These are phyloP conservation scores for Acanthosepion esculentum DNA, from an alignment of 2,888 invertebrate genomes.

Conservation along the genomic window DNA sequence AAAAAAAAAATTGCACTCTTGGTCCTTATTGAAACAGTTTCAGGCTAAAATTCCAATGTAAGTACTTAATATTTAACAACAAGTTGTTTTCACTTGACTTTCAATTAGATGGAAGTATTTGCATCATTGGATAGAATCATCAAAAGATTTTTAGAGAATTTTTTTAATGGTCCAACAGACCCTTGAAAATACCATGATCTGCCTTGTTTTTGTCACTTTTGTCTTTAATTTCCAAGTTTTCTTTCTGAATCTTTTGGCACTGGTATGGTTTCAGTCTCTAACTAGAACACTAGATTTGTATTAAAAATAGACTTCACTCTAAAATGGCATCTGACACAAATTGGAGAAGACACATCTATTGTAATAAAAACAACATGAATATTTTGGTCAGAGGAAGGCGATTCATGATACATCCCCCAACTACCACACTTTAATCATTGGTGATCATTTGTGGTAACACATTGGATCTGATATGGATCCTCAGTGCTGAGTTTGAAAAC, in stretches of 20 bases:
- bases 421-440: not conserved
- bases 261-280: not conserved
- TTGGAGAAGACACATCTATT: not conserved
- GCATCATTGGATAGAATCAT: too few relatives aligned
- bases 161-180: not conserved
- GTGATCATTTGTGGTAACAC: not conserved
- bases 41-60: too few relatives aligned
- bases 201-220: not conserved
- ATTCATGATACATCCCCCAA: not conserved
- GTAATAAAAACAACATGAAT: not conserved
- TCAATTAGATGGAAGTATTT: too few relatives aligned
- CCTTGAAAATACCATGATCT: not conserved
- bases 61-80: too few relatives aligned
- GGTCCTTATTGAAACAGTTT: too few relatives aligned
- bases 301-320: not conserved
- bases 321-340: not conserved
- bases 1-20: too few relatives aligned
- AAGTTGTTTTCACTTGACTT: too few relatives aligned
- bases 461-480: not conserved
- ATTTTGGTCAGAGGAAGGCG: not conserved
- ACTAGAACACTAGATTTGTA: not conserved
- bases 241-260: not conserved
- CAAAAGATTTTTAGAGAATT: not conserved
- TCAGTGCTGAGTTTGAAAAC: constrained; percentile 33
- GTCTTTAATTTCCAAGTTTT: not conserved